Evolutionary conservation across 2,113 vertebrate species (phyloP), one percentile per base, ranked within the genome.

Genomic region (Marcusenius ussheri): DNA sequence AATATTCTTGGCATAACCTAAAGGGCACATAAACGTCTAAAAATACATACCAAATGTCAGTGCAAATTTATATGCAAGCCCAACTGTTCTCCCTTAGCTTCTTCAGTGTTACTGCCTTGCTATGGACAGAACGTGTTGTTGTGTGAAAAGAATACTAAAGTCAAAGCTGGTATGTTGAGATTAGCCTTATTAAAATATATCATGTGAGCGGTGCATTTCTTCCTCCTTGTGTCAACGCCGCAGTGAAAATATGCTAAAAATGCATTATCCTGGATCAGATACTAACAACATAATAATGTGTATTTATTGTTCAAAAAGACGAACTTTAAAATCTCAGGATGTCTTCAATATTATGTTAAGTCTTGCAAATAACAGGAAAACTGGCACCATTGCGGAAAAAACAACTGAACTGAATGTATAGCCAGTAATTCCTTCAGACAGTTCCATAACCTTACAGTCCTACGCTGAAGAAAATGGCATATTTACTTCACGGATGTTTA

Each of bases 161-260:
- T 62, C 17, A 39, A 89, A 91, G 80, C 46, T 87, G 70, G 56
- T 47, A 88, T 51, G 62, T 92, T 91, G 93, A 90, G 92, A 94
- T 95, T 93, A 94, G 24, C 42, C 46, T 77, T 74, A 88, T 45
- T 88, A 58, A 88, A 88, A 88, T 47, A 46, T 53, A 66, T 58
- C 39, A 70, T 13, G 45, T 2, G 53, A 88, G 39, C n/a, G 4
- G 45, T 0, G 83, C 45, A 47, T 84, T 24, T 46, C 83, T 10
- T 24, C 83, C 83, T 84, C 21, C 10, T 0, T 24, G 39, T 47
- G 45, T 47, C 21, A 84, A 84, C 24, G 15, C 24, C 42, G 3
- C 19, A 84, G 19, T 42, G 39, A 11, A 84, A 47, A 47, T 84
- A 84, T 84, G 83, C 35, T 47, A 84, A 46, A 84, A 84, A 46